A percentile compares a stretch with the other conserved stretches of the same genome.
phyloP scores from a whole-genome alignment of 2,888 invertebrate species.

The Monopis laevigella region DNA sequence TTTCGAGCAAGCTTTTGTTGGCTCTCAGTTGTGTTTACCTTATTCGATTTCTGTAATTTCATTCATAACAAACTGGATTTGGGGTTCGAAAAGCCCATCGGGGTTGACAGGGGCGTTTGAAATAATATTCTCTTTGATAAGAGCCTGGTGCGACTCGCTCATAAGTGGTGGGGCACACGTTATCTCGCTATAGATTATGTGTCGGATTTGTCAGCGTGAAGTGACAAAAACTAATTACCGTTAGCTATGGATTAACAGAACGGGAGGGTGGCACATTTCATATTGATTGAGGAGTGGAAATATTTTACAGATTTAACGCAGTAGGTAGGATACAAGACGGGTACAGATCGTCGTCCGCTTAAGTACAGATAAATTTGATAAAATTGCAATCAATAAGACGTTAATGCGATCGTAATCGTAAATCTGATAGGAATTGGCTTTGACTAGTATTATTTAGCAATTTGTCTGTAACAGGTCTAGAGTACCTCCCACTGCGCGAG shows the following conservation, averaged over 20 bases:
- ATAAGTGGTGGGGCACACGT: slow-evolving; percentile 50
- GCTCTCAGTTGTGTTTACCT: slow-evolving; percentile 66
- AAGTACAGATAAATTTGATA: neutral
- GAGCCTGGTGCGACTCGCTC: slow-evolving; percentile 37
- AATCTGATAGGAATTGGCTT: neutral
- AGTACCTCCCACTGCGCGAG: slow-evolving; percentile 38
- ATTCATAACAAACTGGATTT: slow-evolving; percentile 69
- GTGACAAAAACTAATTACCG: slow-evolving; percentile 66
- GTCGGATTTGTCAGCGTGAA: slow-evolving; percentile 62
- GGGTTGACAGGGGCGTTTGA: slow-evolving; percentile 63
- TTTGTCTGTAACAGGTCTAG: slow-evolving; percentile 16
- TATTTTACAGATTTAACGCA: slow-evolving; percentile 8
- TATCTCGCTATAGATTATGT: slow-evolving; percentile 39
- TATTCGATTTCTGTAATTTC: slow-evolving; percentile 69
- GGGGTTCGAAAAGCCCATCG: slow-evolving; percentile 61
- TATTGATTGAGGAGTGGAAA: slow-evolving; percentile 6
- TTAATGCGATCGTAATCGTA: neutral
- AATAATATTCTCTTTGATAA: slow-evolving; percentile 68
- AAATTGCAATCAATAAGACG: no score
- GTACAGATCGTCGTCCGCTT: neutral
- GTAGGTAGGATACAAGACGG: no score
- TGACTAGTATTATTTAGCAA: slow-evolving; percentile 13
- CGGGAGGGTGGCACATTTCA: slow-evolving; percentile 3
- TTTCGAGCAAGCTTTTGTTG: slow-evolving; percentile 65
- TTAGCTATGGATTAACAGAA: slow-evolving; percentile 34